A percentile compares a stretch with the other conserved stretches of the same genome.
Evolutionary conservation across 1,140 invertebrate species (phyloP).

Genomic region (Monochamus saltuarius): DNA sequence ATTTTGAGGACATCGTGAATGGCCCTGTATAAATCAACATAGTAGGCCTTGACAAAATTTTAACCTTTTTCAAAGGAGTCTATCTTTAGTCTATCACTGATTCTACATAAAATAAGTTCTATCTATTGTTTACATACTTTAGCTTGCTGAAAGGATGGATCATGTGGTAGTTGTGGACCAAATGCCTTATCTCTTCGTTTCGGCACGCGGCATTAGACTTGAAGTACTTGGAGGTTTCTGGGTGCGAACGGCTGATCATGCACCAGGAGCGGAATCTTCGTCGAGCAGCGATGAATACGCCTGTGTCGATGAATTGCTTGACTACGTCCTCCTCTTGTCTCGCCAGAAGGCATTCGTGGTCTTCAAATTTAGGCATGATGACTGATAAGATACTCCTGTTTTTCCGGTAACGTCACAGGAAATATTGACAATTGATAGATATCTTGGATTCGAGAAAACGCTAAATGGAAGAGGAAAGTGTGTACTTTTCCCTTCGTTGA

Average conservation of each 20-base stretch:
- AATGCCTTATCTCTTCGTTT: constrained; percentile 25
- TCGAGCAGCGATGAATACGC: constrained; percentile 26
- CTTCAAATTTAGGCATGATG: not conserved
- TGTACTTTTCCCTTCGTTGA: no score
- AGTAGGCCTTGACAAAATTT: no score
- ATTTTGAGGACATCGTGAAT: no score
- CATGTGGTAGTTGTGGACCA: constrained; percentile 8
- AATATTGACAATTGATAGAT: no score
- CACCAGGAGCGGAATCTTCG: constrained; percentile 17
- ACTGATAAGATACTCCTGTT: not conserved
- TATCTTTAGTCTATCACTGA: no score
- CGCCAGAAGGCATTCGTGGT: constrained; percentile 9
- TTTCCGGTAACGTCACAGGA: no score
- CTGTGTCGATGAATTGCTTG: constrained; percentile 25
- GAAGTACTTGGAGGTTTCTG: constrained; percentile 21
- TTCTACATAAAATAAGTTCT: no score
- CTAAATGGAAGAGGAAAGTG: no score
- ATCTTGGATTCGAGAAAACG: no score
- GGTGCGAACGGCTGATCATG: constrained; percentile 30
- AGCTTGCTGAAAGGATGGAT: constrained; percentile 33
- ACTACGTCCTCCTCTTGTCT: not conserved
- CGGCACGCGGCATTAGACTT: constrained; percentile 27
- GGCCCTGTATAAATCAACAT: no score
- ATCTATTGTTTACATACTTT: no score
- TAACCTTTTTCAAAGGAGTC: no score